Conservation (phyloP, 2,888 invertebrate species). For the Aphrophora alni region DNA sequence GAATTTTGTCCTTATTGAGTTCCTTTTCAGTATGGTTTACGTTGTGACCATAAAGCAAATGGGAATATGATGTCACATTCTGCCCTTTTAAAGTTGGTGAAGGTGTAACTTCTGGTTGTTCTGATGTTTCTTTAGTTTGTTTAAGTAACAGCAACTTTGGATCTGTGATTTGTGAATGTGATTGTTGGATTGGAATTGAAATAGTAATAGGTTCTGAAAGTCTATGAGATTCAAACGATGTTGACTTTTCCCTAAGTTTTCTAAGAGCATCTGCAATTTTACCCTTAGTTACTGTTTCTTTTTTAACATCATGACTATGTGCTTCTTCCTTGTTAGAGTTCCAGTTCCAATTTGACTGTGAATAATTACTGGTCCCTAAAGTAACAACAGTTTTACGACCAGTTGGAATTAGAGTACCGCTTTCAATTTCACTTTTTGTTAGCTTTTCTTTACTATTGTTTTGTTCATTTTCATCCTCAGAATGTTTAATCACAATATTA, state of each 20-base stretch:
- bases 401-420: conserved; percentile 19
- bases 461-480: conserved; percentile 14
- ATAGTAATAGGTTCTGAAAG: conserved; percentile 42
- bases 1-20: background rate
- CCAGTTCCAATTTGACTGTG: conserved; percentile 22
- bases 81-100: background rate
- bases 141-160: conserved; percentile 33
- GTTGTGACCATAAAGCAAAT: conserved; percentile 30
- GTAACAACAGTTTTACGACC: conserved; percentile 38
- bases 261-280: conserved; percentile 45
- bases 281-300: conserved; percentile 39
- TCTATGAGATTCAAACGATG: conserved; percentile 29
- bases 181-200: conserved; percentile 40
- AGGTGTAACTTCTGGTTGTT: background rate
- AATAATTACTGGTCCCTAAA: conserved; percentile 17
- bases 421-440: conserved; percentile 30
- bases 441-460: conserved; percentile 10
- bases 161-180: conserved; percentile 33
- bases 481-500: conserved; percentile 28
- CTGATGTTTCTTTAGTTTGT: conserved; percentile 34
- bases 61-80: conserved; percentile 34
- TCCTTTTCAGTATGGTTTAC: background rate
- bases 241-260: conserved; percentile 44
- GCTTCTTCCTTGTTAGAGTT: conserved; percentile 25
- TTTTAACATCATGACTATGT: conserved; percentile 21